Evolutionary conservation across 2,888 invertebrate species (phyloP).

Genomic region (Hirtodrosophila trivittata): DNA sequence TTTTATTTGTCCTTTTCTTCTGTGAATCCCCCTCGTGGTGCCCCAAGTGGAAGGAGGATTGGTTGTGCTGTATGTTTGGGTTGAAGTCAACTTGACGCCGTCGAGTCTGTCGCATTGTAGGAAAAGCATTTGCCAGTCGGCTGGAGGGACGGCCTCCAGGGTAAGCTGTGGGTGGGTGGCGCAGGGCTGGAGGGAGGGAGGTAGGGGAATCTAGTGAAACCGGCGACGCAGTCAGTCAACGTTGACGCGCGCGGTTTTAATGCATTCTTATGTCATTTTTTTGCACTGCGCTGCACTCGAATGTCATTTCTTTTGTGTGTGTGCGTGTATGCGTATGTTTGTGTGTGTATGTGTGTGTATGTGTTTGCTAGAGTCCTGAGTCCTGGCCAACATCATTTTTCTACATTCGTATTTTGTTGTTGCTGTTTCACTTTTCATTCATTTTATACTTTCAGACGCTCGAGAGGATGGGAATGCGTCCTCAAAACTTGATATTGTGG

Average conservation of each 20-base stretch:
- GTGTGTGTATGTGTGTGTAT: conserved; percentile 5
- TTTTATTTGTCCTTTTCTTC: conserved; percentile 8
- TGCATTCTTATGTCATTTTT: conserved; percentile 79
- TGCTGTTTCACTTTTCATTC: conserved; percentile 67
- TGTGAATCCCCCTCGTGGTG: conserved; percentile 5
- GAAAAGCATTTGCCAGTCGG: conserved; percentile 50
- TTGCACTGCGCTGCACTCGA: conserved; percentile 70
- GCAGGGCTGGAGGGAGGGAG: background rate
- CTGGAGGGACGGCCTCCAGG: conserved; percentile 5
- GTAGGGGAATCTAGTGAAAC: conserved; percentile 4
- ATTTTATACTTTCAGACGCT: conserved; percentile 61
- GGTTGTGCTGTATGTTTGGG: conserved; percentile 32
- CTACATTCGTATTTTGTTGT: conserved; percentile 31
- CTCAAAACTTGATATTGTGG: conserved; percentile 76
- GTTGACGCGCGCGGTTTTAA: conserved; percentile 77
- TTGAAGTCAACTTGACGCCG: conserved; percentile 76
- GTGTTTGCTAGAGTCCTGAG: conserved; percentile 2
- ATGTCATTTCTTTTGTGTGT: conserved; percentile 64
- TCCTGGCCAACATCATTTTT: conserved; percentile 47
- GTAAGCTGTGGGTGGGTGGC: background rate
- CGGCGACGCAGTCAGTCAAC: conserved; percentile 70
- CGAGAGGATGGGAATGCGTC: conserved; percentile 35
- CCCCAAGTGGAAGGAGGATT: conserved; percentile 18
- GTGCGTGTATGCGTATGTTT: conserved; percentile 8
- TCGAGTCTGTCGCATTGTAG: conserved; percentile 75